phyloP scores from a whole-genome alignment of 2,113 vertebrate species.

The Misgurnus mizolepis region DNA sequence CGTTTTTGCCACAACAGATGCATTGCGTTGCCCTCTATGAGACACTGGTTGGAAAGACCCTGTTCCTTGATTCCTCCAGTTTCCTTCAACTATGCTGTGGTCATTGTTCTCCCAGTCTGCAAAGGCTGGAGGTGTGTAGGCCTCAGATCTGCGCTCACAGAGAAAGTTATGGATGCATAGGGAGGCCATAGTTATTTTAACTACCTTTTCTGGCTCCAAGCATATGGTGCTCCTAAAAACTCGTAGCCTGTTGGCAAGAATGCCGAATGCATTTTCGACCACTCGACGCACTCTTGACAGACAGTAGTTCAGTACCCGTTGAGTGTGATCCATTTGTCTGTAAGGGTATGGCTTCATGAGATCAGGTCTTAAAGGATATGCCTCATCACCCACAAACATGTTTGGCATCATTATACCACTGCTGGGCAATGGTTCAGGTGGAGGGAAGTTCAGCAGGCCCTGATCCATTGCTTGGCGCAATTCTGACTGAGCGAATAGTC shows the following conservation, averaged over 20 bases:
- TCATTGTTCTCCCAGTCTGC: slow-evolving; percentile 33
- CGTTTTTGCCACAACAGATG: not conserved
- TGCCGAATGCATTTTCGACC: slow-evolving; percentile 46
- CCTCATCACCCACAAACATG: slow-evolving; percentile 41
- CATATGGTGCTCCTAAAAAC: slow-evolving; percentile 34
- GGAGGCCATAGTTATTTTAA: slow-evolving; percentile 39
- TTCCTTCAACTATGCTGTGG: slow-evolving; percentile 30
- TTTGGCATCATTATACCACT: slow-evolving; percentile 17
- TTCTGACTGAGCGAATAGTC: not conserved
- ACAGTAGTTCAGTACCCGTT: slow-evolving; percentile 21
- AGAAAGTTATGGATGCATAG: slow-evolving; percentile 50
- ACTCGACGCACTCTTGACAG: slow-evolving; percentile 13
- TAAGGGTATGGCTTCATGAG: slow-evolving; percentile 27
- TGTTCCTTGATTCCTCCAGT: slow-evolving; percentile 34
- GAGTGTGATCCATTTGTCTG: slow-evolving; percentile 21
- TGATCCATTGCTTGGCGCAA: slow-evolving; percentile 32
- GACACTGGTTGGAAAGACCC: slow-evolving; percentile 4
- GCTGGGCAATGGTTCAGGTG: slow-evolving; percentile 9
- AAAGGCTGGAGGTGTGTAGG: slow-evolving; percentile 20
- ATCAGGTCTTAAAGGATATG: slow-evolving; percentile 22
- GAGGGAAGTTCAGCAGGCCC: slow-evolving; percentile 28
- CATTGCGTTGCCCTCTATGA: not conserved
- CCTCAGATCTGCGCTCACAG: slow-evolving; percentile 30
- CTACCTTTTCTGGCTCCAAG: slow-evolving; percentile 38
- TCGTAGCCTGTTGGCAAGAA: slow-evolving; percentile 41